Base-by-base conservation (phyloP, 2,113 vertebrate species). In the Pterocles gutturalis region DNA sequence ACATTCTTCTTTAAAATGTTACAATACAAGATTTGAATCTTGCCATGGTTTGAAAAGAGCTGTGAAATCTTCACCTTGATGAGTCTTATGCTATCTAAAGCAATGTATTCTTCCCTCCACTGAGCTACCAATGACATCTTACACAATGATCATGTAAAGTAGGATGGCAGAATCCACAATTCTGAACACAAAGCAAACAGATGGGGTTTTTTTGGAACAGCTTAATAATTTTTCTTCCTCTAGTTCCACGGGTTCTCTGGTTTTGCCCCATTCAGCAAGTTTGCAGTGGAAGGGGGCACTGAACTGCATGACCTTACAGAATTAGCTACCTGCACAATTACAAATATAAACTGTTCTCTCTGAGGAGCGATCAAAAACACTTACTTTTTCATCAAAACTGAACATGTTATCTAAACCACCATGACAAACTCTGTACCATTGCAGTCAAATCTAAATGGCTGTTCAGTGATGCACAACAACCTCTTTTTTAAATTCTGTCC, bases 381-480 rank as follows among this genome's bases (percentile, higher is more conserved):
- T 89, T 96, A 80, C 67, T 90, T 94, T 94, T 96, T 94, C 92
- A 96, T 96, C 97, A 95, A 78, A 96, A 69, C 57, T 0, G 2
- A 96, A 69, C 90, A 66, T 79, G 95, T 96, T 97, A 96, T 95
- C 96, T 95, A 96, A 97, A 95, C 60, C 78, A 94, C 84, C 95
- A 94, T 86, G 93, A 95, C 93, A 97, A 94, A 96, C 91, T 58
- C 94, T 2, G 14, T 62, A 33, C 92, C 85, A 65, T 0, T 91
- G 81, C 92, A 93, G 92, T 86, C 89, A 96, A 96, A 96, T 94
- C 66, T 86, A 94, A 97, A 89, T 71, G 78, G 75, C 75, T 94
- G 84, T 58, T 97, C 94, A 91, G 78, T 26, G 92, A 90, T 86
- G 96, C 95, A 91, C 92, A 96, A 69, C 88, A 19, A 78, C 67